Evolutionary conservation across 2,797 vertebrate genomes (phyloP).

Genomic region (Eulemur mongoz): DNA sequence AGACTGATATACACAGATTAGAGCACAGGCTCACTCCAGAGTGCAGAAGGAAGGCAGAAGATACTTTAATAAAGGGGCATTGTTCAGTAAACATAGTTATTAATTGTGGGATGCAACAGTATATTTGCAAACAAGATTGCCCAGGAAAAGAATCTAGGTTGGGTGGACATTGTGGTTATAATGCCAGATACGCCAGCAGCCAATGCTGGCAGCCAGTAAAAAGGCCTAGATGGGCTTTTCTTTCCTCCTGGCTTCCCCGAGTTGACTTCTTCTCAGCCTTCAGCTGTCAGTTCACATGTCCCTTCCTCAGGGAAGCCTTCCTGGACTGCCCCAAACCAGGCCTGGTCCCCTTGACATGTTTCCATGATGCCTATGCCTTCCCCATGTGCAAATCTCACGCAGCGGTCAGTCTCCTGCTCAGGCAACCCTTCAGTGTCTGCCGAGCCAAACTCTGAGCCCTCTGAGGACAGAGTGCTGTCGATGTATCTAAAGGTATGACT

Average conservation of each 20-base stretch:
- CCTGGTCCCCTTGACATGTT: no score
- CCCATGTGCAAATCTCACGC: rapidly evolving
- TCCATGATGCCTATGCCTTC: neutral
- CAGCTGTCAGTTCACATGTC: neutral
- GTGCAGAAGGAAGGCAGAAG: neutral
- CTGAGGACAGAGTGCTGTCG: neutral
- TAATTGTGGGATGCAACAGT: neutral
- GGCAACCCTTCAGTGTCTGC: neutral
- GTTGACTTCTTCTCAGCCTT: neutral
- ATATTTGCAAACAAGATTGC: neutral
- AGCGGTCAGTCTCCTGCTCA: rapidly evolving
- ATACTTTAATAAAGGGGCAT: neutral
- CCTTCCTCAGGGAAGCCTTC: neutral
- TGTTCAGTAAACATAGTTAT: neutral
- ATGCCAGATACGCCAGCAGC: no score
- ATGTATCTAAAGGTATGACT: neutral
- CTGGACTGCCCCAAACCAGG: neutral
- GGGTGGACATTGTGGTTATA: neutral
- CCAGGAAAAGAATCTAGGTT: neutral
- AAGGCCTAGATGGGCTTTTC: neutral
- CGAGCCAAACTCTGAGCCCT: neutral
- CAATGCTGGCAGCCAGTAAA: neutral
- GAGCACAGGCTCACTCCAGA: neutral
- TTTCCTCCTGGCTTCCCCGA: neutral
- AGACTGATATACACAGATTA: neutral